Conservation (phyloP, 1,140 invertebrate genomes). For the Leptoteleia sp. region DNA sequence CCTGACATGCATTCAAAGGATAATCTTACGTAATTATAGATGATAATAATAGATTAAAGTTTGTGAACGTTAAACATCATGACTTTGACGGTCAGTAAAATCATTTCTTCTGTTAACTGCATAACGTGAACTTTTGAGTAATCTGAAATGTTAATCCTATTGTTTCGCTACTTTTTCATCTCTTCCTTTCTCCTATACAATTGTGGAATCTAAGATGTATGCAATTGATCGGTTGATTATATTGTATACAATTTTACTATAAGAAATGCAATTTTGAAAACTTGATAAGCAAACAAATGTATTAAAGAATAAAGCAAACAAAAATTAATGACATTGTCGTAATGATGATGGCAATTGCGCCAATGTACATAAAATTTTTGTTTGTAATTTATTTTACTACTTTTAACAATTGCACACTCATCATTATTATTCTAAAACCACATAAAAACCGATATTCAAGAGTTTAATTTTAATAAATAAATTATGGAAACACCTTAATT, state of each 20-base stretch:
- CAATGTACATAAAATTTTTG: no score
- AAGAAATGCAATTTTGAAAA: neutral
- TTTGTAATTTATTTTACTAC: no score
- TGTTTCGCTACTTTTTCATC: slow-evolving; percentile 32
- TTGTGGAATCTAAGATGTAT: slow-evolving; percentile 18
- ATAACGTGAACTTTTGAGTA: slow-evolving; percentile 31
- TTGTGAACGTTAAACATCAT: neutral
- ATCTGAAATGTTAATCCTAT: slow-evolving; percentile 39
- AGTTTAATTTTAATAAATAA: no score
- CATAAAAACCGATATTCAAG: no score
- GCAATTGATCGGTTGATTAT: slow-evolving; percentile 8
- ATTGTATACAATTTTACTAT: slow-evolving; percentile 13
- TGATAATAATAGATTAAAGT: neutral
- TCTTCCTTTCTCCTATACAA: slow-evolving; percentile 30
- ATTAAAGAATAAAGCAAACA: no score
- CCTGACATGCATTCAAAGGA: neutral
- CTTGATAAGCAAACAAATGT: no score
- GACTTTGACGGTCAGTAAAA: slow-evolving; percentile 1
- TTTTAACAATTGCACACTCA: no score
- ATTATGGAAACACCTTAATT: no score
- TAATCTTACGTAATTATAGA: neutral
- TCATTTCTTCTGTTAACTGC: neutral
- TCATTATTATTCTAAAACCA: no score
- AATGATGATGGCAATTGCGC: no score
- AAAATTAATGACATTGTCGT: no score